Percentiles rank a stretch among this genome's conserved stretches.
Conservation (phyloP, 2,797 vertebrate genomes). For the Acropternis orthonyx region DNA sequence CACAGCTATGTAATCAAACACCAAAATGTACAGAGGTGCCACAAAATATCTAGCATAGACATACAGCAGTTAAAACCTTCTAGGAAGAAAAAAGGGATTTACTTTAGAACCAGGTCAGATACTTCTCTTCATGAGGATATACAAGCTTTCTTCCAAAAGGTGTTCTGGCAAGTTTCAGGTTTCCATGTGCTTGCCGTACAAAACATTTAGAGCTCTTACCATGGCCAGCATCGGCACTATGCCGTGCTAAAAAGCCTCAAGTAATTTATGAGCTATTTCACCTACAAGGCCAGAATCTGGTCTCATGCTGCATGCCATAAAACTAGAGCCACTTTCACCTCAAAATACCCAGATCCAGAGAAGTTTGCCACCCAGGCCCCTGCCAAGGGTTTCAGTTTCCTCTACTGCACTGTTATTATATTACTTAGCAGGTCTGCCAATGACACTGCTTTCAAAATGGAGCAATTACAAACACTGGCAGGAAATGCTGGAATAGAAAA, state of each 20-base stretch:
- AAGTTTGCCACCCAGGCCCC: neutral
- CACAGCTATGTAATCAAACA: neutral
- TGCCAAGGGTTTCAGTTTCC: neutral
- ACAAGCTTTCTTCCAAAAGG: neutral
- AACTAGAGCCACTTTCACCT: neutral
- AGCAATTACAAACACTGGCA: conserved; percentile 63
- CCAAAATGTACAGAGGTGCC: neutral
- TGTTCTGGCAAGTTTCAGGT: neutral
- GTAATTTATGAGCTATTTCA: conserved; percentile 7
- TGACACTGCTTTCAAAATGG: conserved; percentile 23
- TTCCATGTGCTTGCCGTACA: neutral
- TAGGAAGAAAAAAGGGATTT: neutral
- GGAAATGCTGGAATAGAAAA: conserved; percentile 37
- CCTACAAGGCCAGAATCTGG: neutral
- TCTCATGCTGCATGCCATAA: neutral
- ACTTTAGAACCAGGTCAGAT: neutral
- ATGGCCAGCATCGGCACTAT: fast-evolving
- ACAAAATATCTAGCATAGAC: neutral
- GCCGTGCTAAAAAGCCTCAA: neutral
- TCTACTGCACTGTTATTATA: conserved; percentile 23
- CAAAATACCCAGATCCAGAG: neutral
- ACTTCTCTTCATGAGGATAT: neutral
- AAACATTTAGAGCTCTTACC: neutral
- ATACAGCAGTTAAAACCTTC: neutral
- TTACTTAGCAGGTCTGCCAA: conserved; percentile 46